These are phyloP conservation scores for Dryococelus australis DNA, from an alignment of 2,888 invertebrate genomes.

Conservation along the genomic window DNA sequence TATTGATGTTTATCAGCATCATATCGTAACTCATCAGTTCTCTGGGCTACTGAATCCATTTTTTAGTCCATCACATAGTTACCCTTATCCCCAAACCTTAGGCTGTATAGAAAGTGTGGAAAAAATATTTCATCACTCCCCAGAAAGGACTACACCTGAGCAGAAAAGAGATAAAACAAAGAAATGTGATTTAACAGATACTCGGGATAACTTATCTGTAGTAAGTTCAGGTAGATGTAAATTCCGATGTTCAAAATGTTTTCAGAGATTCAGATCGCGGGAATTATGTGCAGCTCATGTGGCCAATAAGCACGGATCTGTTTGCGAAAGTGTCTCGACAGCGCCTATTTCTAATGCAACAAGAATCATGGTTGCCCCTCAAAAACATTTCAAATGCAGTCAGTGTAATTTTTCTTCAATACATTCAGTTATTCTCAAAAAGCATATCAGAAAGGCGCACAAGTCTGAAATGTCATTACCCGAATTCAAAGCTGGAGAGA, in stretches of 20 bases:
- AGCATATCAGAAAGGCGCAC: slow-evolving; percentile 62
- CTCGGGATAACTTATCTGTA: slow-evolving; percentile 28
- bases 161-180: neutral
- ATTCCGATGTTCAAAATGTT: slow-evolving; percentile 54
- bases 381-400: slow-evolving; percentile 53
- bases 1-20: slow-evolving; percentile 67
- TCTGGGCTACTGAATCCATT: slow-evolving; percentile 51
- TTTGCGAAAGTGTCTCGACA: slow-evolving; percentile 34
- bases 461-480: slow-evolving; percentile 50
- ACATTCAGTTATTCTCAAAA: slow-evolving; percentile 54
- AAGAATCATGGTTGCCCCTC: slow-evolving; percentile 35
- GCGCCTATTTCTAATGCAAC: slow-evolving; percentile 40
- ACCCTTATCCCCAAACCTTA: neutral
- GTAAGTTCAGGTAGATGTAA: slow-evolving; percentile 41
- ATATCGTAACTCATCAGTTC: slow-evolving; percentile 67
- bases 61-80: neutral
- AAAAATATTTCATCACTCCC: slow-evolving; percentile 21
- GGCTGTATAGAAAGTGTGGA: neutral
- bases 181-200: neutral
- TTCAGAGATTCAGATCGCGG: slow-evolving; percentile 53
- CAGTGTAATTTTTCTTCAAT: slow-evolving; percentile 54
- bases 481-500: slow-evolving; percentile 33
- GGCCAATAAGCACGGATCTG: slow-evolving; percentile 51
- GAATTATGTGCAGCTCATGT: slow-evolving; percentile 55
- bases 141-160: slow-evolving; percentile 21